Percentiles rank a stretch among this genome's conserved stretches.
phyloP scores from a whole-genome alignment of 1,140 invertebrate genomes.

The Galleria mellonella region DNA sequence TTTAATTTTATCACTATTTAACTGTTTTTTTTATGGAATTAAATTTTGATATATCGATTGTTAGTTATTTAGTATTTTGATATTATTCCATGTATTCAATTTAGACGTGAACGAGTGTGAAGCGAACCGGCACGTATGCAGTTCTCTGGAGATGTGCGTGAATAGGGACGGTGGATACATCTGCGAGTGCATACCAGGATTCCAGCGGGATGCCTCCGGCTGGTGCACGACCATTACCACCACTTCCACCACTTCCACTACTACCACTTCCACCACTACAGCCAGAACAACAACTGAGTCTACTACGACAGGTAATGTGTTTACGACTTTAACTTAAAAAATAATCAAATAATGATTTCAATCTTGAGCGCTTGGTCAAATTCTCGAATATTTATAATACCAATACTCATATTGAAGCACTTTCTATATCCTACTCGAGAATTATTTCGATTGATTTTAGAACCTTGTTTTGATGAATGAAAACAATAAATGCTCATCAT shows the following conservation, averaged over 20 bases:
- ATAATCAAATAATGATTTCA: no score
- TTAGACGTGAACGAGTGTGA: constrained; percentile 94
- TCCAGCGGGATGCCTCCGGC: constrained; percentile 37
- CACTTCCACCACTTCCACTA: constrained; percentile 17
- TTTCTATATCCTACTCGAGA: no score
- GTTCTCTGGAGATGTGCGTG: constrained; percentile 84
- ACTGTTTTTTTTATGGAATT: no score
- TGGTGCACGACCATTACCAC: constrained; percentile 36
- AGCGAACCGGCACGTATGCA: constrained; percentile 87
- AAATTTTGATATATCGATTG: no score
- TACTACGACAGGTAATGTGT: constrained; percentile 8
- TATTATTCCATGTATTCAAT: constrained; percentile 17
- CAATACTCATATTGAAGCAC: no score
- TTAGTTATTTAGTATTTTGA: background rate
- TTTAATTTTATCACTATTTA: no score
- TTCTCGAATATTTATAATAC: no score
- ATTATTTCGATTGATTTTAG: no score
- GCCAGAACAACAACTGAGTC: constrained; percentile 11
- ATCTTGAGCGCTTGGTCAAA: no score
- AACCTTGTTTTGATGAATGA: no score
- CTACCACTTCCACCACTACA: constrained; percentile 21
- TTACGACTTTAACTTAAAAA: no score
- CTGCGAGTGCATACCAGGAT: constrained; percentile 70
- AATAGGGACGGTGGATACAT: constrained; percentile 79
- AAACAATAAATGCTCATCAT: no score